phyloP scores from a whole-genome alignment of 2,113 vertebrate genomes.

The Ciconia stormi region DNA sequence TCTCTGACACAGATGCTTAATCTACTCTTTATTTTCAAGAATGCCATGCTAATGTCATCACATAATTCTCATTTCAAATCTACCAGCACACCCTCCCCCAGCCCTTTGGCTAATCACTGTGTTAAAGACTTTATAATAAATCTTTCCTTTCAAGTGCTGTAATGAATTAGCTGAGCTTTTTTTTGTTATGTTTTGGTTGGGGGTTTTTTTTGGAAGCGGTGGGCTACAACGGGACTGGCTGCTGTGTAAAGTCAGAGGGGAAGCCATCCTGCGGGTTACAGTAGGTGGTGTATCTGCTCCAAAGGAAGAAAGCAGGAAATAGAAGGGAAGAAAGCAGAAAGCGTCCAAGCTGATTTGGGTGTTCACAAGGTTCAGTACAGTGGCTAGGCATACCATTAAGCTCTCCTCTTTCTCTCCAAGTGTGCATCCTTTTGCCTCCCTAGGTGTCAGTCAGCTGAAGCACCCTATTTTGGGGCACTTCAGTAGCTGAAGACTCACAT shows the following conservation, averaged over 20 bases:
- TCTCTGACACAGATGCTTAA: conserved; percentile 27
- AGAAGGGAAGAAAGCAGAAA: not conserved
- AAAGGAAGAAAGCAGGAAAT: not conserved
- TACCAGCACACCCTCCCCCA: not conserved
- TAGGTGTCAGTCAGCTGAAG: not conserved
- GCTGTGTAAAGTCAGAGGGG: not conserved
- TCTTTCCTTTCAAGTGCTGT: not conserved
- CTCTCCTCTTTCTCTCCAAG: not conserved
- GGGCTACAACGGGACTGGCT: not conserved
- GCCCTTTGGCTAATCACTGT: not conserved
- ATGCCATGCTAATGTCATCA: not conserved
- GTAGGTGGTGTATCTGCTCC: not conserved
- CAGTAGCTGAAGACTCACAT: not conserved
- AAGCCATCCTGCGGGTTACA: not conserved
- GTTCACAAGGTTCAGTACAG: rapidly evolving
- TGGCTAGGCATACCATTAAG: not conserved
- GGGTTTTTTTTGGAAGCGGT: not conserved
- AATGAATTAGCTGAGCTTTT: not conserved
- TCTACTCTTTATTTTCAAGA: conserved; percentile 28
- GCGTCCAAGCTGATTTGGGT: not conserved
- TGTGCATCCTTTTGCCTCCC: not conserved
- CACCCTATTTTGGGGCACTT: not conserved
- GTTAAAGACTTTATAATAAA: not conserved
- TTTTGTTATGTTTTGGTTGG: not conserved
- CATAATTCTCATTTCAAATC: not conserved